Evolutionary conservation across 1,140 invertebrate species (phyloP).

Genomic region (Centruroides sculpturatus): DNA sequence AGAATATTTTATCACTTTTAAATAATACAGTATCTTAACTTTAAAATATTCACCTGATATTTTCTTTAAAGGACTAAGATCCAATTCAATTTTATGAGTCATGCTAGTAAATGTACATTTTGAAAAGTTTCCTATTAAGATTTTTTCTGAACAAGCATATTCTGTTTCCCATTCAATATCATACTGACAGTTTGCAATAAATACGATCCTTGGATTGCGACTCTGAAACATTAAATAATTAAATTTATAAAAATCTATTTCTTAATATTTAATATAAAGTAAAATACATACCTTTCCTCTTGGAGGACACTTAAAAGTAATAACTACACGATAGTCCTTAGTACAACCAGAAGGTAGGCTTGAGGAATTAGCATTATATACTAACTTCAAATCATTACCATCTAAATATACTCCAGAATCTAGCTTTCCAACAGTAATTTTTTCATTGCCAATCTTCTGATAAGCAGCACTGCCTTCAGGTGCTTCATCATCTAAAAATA

Average conservation of each 20-base stretch:
- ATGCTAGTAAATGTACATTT: slow-evolving; percentile 9
- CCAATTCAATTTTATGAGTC: slow-evolving; percentile 13
- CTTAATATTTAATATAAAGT: not conserved
- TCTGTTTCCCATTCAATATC: slow-evolving; percentile 20
- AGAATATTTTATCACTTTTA: too few species aligned
- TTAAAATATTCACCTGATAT: not conserved
- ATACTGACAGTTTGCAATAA: slow-evolving; percentile 16
- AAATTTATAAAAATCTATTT: not conserved
- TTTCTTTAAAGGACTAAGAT: slow-evolving; percentile 8
- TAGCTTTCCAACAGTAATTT: not conserved
- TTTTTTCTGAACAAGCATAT: slow-evolving; percentile 16
- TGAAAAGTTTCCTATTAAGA: slow-evolving; percentile 2
- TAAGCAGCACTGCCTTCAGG: slow-evolving; percentile 3
- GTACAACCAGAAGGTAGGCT: not conserved
- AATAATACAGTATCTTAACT: too few species aligned
- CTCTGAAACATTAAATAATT: not conserved
- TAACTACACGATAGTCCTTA: slow-evolving; percentile 1
- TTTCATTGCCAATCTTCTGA: not conserved
- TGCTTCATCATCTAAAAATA: not conserved
- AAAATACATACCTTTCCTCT: not conserved
- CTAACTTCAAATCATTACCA: too few species aligned
- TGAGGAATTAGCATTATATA: not conserved
- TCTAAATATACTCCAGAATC: not conserved
- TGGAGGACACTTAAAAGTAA: slow-evolving; percentile 14
- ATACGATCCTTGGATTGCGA: slow-evolving; percentile 11